Percentiles rank a stretch among this genome's conserved stretches.
These are phyloP conservation scores for Coronaproctus castanopsis DNA, from an alignment of 2,888 invertebrate genomes.

Conservation along the genomic window DNA sequence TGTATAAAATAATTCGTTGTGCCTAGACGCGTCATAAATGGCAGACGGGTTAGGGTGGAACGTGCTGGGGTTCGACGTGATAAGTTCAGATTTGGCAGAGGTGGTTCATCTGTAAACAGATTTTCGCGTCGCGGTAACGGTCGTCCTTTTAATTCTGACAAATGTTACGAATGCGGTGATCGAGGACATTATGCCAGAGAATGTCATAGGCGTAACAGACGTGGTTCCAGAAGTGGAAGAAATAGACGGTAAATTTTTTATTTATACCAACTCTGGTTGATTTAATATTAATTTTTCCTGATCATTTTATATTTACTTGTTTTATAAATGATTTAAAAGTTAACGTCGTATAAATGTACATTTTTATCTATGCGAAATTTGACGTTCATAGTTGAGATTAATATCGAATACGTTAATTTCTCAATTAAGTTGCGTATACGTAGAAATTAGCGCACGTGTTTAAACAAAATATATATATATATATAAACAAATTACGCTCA, in stretches of 20 bases:
- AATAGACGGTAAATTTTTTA: conserved; percentile 24
- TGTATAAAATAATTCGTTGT: background rate
- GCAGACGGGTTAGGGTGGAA: conserved; percentile 74
- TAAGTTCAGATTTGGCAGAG: conserved; percentile 3
- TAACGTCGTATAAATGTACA: too few relatives aligned
- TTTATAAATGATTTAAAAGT: too few relatives aligned
- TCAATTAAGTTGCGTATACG: too few relatives aligned
- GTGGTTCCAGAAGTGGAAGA: conserved; percentile 24
- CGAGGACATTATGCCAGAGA: conserved; percentile 84
- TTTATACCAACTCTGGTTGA: too few relatives aligned
- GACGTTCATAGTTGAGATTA: too few relatives aligned
- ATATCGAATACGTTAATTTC: too few relatives aligned
- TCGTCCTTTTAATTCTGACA: conserved; percentile 65
- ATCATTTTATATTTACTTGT: too few relatives aligned
- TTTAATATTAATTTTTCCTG: too few relatives aligned
- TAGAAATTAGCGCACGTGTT: too few relatives aligned
- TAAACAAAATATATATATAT: too few relatives aligned
- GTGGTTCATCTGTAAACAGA: conserved; percentile 3
- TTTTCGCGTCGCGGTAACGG: conserved; percentile 9
- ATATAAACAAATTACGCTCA: too few relatives aligned
- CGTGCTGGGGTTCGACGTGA: conserved; percentile 37
- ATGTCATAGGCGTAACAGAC: conserved; percentile 47
- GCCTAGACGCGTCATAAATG: conserved; percentile 49
- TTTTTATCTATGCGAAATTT: too few relatives aligned
- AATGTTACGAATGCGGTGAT: conserved; percentile 86